Percentiles rank a stretch among this genome's conserved stretches.
These are phyloP conservation scores for Portunus trituberculatus DNA, from an alignment of 1,140 invertebrate genomes.

Conservation along the genomic window DNA sequence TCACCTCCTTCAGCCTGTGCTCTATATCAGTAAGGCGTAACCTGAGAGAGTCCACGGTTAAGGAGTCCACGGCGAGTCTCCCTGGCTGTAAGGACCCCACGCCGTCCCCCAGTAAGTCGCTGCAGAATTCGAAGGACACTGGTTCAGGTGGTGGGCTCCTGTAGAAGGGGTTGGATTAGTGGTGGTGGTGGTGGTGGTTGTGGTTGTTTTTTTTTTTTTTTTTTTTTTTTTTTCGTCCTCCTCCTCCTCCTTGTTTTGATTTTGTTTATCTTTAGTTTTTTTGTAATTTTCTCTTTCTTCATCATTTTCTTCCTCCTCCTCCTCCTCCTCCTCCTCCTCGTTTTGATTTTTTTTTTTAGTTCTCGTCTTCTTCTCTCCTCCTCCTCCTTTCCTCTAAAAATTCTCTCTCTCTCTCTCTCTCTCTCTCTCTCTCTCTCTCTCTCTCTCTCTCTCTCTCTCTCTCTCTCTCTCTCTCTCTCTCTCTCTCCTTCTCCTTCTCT, in stretches of 20 bases:
- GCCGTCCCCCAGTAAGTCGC: conserved; percentile 87
- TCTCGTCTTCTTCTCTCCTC: not conserved
- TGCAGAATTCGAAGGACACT: conserved; percentile 90
- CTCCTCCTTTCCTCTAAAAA: not conserved
- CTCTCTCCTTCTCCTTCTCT: not conserved
- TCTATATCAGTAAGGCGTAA: conserved; percentile 89
- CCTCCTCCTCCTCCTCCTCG: too few species aligned
- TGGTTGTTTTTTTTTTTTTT: too few species aligned
- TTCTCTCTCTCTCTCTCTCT: not conserved
- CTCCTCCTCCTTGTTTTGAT: not conserved
- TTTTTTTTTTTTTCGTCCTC: not conserved
- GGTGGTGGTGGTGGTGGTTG: not conserved
- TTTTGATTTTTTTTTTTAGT: not conserved
- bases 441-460: conserved; percentile 20
- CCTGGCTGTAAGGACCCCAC: conserved; percentile 86
- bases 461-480: conserved; percentile 20
- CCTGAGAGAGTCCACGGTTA: conserved; percentile 92
- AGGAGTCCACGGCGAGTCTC: conserved; percentile 93
- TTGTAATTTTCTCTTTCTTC: not conserved
- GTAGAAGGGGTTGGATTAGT: conserved; percentile 80
- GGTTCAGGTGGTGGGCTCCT: conserved; percentile 86
- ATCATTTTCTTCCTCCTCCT: not conserved
- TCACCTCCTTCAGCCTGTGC: conserved; percentile 84
- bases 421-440: conserved; percentile 3
- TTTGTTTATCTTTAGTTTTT: too few species aligned